Base-by-base conservation (phyloP, 2,888 invertebrate genomes). In the Tetropium fuscum region DNA sequence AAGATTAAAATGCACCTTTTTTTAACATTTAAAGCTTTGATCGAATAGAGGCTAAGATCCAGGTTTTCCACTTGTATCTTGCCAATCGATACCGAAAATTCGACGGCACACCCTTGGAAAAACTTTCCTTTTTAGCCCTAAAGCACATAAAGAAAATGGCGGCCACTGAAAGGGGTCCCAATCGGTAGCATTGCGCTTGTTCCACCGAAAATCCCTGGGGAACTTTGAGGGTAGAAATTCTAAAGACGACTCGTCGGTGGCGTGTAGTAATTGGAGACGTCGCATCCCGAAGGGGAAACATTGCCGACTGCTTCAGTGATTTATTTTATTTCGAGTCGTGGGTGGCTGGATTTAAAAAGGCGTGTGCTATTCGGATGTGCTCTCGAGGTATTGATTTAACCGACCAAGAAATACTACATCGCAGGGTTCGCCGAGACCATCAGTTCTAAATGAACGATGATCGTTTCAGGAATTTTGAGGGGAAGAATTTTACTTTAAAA, bases 331-430 rank as follows among this genome's bases (percentile, higher is more conserved):
- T 72, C 69, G 58, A 71, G 68, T 72, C 72, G 73, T 72, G 74
- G 77, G 74, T 74, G 75, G 75, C 64, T 70, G 70, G 68, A 71
- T 74, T 74, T 74, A 71, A 73, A 76, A 75, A 74, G 74, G 77
- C 74, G 74, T 73, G 71, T 73, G 68, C 71, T 63, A 56, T 59
- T 65, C 60, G 60, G 54, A 65, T 58, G 60, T 53, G 63, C 63
- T 64, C 57, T 34, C 51, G 48, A 63, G 64, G 62, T 73, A 76
- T 75, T 70, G 74, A 76, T 76, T 74, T 68, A 69, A 70, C 68
- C 62, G 63, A 56, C 62, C 69, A 65, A 74, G 68, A 68, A 70
- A 51, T 40, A 38, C 15, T 13, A 18, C 15, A 20, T 40, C 40
- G 38, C 7, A 40, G 16, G 25, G 25, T 40, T 51, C 20, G 38